These are phyloP conservation scores for Macrocentrus cingulum DNA, from an alignment of 1,140 invertebrate species.

Conservation along the genomic window DNA sequence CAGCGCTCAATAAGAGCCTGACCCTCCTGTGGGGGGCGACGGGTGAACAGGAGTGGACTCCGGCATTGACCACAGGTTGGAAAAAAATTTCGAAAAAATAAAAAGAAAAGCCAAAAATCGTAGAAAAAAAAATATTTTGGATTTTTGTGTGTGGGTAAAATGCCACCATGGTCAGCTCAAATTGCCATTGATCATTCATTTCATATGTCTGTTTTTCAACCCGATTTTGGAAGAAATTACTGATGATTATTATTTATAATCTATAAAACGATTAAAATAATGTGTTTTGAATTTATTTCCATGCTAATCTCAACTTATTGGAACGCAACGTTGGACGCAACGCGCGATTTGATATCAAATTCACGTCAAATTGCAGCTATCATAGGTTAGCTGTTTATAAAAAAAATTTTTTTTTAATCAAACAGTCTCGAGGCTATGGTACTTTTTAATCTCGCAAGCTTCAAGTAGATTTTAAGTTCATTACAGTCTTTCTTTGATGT, in stretches of 20 bases:
- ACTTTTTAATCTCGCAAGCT: background rate
- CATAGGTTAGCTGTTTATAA: constrained; percentile 60
- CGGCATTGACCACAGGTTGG: constrained; percentile 87
- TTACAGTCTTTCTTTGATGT: background rate
- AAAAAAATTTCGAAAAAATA: constrained; percentile 5
- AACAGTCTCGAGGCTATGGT: constrained; percentile 46
- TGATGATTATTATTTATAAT: no score
- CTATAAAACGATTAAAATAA: no score
- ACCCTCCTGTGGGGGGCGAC: constrained; percentile 87
- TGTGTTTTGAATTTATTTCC: constrained; percentile 52
- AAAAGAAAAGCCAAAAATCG: constrained; percentile 3
- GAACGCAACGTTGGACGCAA: constrained; percentile 57
- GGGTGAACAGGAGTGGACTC: constrained; percentile 92
- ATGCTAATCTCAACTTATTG: constrained; percentile 56
- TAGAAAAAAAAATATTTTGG: no score
- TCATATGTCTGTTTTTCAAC: no score
- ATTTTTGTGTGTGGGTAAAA: no score
- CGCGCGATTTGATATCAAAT: constrained; percentile 55
- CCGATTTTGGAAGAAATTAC: no score
- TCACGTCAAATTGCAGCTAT: constrained; percentile 58
- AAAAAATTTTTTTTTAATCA: background rate
- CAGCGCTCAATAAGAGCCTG: constrained; percentile 61
- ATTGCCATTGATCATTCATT: background rate
- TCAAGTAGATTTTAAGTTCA: constrained; percentile 17
- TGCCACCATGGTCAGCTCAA: background rate